Conservation (phyloP, 2,797 vertebrate genomes). For the Podargus strigoides region DNA sequence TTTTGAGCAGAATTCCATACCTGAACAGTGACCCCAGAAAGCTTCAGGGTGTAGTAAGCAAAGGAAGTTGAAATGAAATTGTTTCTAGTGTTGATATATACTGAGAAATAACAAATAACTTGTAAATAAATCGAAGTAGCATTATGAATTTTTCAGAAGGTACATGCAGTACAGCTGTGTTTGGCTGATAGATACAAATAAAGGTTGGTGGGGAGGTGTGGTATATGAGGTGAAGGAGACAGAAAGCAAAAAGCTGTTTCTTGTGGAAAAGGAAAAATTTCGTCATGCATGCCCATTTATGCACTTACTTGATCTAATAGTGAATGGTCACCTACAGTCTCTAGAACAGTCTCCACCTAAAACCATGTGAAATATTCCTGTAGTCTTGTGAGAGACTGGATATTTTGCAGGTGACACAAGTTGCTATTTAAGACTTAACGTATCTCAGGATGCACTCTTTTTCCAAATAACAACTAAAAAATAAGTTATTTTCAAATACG, state of each 20-base stretch:
- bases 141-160: slow-evolving; percentile 40
- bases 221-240: slow-evolving; percentile 16
- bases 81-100: neutral
- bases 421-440: neutral
- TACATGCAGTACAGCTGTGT: slow-evolving; percentile 9
- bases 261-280: slow-evolving; percentile 21
- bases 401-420: neutral
- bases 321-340: neutral
- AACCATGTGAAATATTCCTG: neutral
- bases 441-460: neutral
- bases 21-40: neutral
- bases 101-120: slow-evolving; percentile 29
- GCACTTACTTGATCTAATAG: neutral
- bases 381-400: neutral
- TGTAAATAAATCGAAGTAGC: slow-evolving; percentile 38
- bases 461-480: neutral
- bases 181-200: neutral
- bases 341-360: neutral
- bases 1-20: neutral
- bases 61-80: neutral
- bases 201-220: too few relatives aligned
- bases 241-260: slow-evolving; percentile 15
- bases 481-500: neutral
- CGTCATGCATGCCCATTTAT: neutral
- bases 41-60: neutral